Evolutionary conservation across 1,140 invertebrate genomes (phyloP).

Genomic region (Ceratosolen solmsi): DNA sequence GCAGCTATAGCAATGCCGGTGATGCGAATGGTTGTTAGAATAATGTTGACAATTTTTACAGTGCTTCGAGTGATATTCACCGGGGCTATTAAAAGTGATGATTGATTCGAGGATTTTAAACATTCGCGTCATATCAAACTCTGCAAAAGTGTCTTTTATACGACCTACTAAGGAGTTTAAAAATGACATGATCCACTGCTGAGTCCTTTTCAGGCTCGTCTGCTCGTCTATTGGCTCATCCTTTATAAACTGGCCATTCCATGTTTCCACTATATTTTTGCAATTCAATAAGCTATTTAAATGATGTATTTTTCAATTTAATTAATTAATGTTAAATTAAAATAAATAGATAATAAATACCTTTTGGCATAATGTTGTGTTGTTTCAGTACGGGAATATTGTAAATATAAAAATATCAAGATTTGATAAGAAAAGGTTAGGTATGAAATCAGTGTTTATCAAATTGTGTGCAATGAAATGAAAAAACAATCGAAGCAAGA

Average conservation of each 20-base stretch:
- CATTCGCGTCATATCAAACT: background rate
- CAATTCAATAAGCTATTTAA: no score
- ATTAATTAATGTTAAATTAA: background rate
- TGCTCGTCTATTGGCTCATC: background rate
- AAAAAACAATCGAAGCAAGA: background rate
- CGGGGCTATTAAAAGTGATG: background rate
- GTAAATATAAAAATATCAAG: background rate
- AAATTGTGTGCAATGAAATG: background rate
- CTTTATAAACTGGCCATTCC: background rate
- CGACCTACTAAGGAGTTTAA: background rate
- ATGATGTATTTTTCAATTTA: no score
- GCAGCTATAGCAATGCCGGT: background rate
- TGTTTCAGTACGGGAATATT: background rate
- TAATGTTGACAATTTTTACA: background rate
- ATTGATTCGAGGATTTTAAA: conserved; percentile 11
- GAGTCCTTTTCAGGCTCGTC: background rate
- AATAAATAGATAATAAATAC: background rate
- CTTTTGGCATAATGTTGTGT: background rate
- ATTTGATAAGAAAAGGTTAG: background rate
- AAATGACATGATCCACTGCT: background rate
- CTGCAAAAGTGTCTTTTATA: background rate
- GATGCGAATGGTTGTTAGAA: background rate
- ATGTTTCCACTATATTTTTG: background rate
- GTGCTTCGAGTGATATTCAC: background rate
- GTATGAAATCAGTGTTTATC: background rate